Evolutionary conservation across 2,113 vertebrate species (phyloP).

Genomic region (Chlamydotis undulata): DNA sequence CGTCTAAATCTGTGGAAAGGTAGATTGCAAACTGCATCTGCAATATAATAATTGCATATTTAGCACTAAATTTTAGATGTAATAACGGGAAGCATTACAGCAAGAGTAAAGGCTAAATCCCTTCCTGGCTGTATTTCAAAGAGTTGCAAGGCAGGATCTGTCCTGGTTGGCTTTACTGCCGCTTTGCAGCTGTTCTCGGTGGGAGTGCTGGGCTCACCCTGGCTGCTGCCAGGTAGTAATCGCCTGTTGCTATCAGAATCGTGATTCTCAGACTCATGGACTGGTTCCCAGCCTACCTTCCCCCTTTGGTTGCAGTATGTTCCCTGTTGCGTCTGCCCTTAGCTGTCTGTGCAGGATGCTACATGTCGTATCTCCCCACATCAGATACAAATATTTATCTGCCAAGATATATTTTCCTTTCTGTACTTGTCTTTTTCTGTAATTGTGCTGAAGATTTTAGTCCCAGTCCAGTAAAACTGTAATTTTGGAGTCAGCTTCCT

Average conservation of each 20-base stretch:
- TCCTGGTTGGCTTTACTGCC: background rate
- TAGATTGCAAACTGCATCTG: background rate
- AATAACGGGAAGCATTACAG: background rate
- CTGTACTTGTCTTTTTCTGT: background rate
- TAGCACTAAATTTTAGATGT: background rate
- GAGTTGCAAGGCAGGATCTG: background rate
- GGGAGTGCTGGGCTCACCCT: background rate
- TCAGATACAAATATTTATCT: background rate
- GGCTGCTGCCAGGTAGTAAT: background rate
- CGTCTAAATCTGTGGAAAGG: background rate
- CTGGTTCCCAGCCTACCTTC: background rate
- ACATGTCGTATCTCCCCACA: background rate
- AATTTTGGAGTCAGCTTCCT: background rate
- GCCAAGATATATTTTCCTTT: background rate
- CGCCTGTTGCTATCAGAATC: fast-evolving
- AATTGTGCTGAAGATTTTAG: background rate
- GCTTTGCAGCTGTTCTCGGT: background rate
- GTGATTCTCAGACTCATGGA: background rate
- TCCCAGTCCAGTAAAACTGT: background rate
- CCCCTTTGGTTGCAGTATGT: background rate
- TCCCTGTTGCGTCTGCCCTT: background rate
- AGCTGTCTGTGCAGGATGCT: background rate
- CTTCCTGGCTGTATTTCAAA: background rate
- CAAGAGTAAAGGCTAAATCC: slow-evolving; percentile 2
- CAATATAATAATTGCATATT: background rate